Evolutionary conservation across 2,888 invertebrate species (phyloP), one percentile per base, ranked within the genome.

Genomic region (Sinhomidia bicolor): DNA sequence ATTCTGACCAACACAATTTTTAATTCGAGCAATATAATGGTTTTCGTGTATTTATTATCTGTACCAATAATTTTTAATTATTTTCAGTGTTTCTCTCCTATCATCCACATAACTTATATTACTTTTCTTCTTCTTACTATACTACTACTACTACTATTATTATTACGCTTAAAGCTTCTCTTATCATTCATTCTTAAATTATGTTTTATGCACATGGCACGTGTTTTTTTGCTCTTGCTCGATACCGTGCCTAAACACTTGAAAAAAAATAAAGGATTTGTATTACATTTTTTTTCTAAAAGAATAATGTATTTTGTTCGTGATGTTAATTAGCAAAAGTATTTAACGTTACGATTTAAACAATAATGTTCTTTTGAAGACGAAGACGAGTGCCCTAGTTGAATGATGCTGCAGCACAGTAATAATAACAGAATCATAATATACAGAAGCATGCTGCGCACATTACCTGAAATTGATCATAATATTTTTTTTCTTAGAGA

Each of bases 271-370:
- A 41, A 60, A 41, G 36, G 14, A 65, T 36, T 65, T 36, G 36
- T 36, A 32, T n/a, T n/a, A n/a, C n/a, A n/a, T n/a, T n/a, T n/a
- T n/a, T 29, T 26, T 26, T 62, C 2, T 29, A 9, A 62, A 17
- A 51, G 76, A 51, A 76, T 51, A 17, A 32, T 78, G 54, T 54
- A 54, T 54, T 62, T 62, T 62, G 62, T 32, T 80, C 80, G 80
- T 80, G 80, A 62, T 80, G 80, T 62, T 80, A 80, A 80, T 80
- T 80, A 80, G 80, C 23, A 62, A 62, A 62, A 44, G 60, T 62
- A 80, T 80, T 80, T 80, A 80, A 62, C 26, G 78, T 26, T 80
- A 41, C 60, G n/a, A 62, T 60, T 80, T 44, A 26, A 62, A 80
- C 41, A 80, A 62, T 62, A n/a, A n/a, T n/a, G 44, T 9, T 3